These are phyloP conservation scores for Lithophane leautieri DNA, from an alignment of 2,888 invertebrate genomes.

Conservation along the genomic window DNA sequence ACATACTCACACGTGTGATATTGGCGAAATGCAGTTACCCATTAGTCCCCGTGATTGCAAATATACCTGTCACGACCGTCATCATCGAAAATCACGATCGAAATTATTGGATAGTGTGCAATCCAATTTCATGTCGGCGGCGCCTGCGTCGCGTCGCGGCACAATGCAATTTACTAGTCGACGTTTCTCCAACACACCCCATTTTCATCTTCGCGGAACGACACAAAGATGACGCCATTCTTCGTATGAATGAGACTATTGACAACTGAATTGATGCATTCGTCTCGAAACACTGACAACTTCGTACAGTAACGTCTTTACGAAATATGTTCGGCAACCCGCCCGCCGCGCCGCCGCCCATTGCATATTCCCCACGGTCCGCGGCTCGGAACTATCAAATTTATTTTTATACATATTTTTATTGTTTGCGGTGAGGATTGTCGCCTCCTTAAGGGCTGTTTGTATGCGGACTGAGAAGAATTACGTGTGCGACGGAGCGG, in stretches of 20 bases:
- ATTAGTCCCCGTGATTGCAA: slow-evolving; percentile 53
- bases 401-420: slow-evolving; percentile 89
- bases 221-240: slow-evolving; percentile 74
- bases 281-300: slow-evolving; percentile 62
- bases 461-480: slow-evolving; percentile 88
- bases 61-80: slow-evolving; percentile 79
- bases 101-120: slow-evolving; percentile 85
- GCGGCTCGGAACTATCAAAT: slow-evolving; percentile 85
- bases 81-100: slow-evolving; percentile 84
- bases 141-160: slow-evolving; percentile 78
- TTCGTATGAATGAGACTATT: slow-evolving; percentile 75
- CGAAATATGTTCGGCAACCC: slow-evolving; percentile 67
- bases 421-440: slow-evolving; percentile 88
- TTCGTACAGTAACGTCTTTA: slow-evolving; percentile 58
- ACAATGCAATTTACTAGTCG: slow-evolving; percentile 85
- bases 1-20: slow-evolving; percentile 39
- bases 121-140: slow-evolving; percentile 84
- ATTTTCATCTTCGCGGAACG: slow-evolving; percentile 77
- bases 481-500: slow-evolving; percentile 84
- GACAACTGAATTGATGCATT: slow-evolving; percentile 68
- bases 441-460: slow-evolving; percentile 88
- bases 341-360: slow-evolving; percentile 64
- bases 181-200: slow-evolving; percentile 75
- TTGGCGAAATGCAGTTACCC: slow-evolving; percentile 40
- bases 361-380: slow-evolving; percentile 82